A percentile compares a stretch with the other conserved stretches of the same genome.
Evolutionary conservation across 2,113 vertebrate genomes (phyloP).

Genomic region (Centrocercus urophasianus): DNA sequence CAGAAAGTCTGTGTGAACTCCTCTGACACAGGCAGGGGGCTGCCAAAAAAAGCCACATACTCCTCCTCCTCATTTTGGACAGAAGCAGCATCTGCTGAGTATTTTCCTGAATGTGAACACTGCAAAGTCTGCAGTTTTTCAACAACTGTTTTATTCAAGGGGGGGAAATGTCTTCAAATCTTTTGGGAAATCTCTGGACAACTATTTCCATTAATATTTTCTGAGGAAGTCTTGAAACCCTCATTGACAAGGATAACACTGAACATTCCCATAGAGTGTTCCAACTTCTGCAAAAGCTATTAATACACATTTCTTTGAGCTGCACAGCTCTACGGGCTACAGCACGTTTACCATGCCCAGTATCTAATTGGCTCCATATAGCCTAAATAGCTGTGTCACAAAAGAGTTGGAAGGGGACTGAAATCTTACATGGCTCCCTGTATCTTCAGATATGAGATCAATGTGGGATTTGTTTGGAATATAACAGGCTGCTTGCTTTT

Average conservation of each 20-base stretch:
- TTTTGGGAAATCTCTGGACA: constrained; percentile 70
- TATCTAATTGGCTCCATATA: background rate
- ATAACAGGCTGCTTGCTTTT: background rate
- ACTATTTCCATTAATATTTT: constrained; percentile 71
- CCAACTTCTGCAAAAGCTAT: constrained; percentile 72
- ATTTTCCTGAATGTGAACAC: constrained; percentile 46
- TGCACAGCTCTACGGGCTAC: background rate
- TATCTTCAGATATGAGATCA: background rate
- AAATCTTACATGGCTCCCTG: background rate
- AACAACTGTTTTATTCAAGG: constrained; percentile 49
- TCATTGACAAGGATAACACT: constrained; percentile 55
- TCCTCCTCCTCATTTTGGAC: background rate
- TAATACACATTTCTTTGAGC: constrained; percentile 18
- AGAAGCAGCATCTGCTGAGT: constrained; percentile 37
- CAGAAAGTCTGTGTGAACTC: constrained; percentile 41
- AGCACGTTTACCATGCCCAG: background rate
- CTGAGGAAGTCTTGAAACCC: constrained; percentile 61
- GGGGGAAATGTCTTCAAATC: constrained; percentile 44
- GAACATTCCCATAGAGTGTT: constrained; percentile 69
- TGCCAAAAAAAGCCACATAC: background rate
- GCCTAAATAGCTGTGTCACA: background rate
- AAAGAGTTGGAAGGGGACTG: background rate
- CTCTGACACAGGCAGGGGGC: background rate
- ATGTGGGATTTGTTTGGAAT: background rate
- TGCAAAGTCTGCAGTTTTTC: constrained; percentile 59